phyloP scores from a whole-genome alignment of 2,113 vertebrate genomes.

The Larimichthys crocea region DNA sequence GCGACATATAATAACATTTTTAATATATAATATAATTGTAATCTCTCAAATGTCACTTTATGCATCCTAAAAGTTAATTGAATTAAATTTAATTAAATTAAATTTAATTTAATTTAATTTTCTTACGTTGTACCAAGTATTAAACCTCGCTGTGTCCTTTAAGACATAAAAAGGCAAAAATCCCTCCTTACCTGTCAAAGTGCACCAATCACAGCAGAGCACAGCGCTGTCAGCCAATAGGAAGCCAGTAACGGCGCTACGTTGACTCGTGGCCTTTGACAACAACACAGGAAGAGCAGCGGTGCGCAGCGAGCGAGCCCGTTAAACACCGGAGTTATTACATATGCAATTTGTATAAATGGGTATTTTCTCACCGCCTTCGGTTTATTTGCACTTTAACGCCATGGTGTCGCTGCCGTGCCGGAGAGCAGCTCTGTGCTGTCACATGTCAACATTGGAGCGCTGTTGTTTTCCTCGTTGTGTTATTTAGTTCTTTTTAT shows the following conservation, averaged over 20 bases:
- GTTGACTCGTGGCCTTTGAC: neutral
- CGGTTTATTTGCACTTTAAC: neutral
- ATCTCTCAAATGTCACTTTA: too few relatives aligned
- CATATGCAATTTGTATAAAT: neutral
- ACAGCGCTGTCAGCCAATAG: slow-evolving; percentile 65
- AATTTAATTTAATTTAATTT: too few relatives aligned
- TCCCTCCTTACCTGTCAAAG: neutral
- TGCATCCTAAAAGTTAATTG: too few relatives aligned
- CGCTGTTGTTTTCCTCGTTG: slow-evolving; percentile 24
- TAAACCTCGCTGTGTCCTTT: too few relatives aligned
- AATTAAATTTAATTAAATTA: too few relatives aligned
- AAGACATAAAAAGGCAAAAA: too few relatives aligned
- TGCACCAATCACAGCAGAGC: slow-evolving; percentile 57
- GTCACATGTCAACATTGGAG: slow-evolving; percentile 33
- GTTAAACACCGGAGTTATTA: too few relatives aligned
- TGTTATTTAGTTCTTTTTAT: slow-evolving; percentile 15
- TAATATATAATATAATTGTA: too few relatives aligned
- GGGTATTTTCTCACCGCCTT: neutral
- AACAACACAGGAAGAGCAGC: slow-evolving; percentile 56
- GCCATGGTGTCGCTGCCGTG: slow-evolving; percentile 47
- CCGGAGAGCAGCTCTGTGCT: slow-evolving; percentile 4
- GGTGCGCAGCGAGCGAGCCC: neutral
- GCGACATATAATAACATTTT: too few relatives aligned
- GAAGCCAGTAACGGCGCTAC: neutral
- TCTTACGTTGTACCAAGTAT: too few relatives aligned